Percentiles rank a stretch among this genome's conserved stretches.
Conservation (phyloP, 2,888 invertebrate species). For the Hesperia comma region DNA sequence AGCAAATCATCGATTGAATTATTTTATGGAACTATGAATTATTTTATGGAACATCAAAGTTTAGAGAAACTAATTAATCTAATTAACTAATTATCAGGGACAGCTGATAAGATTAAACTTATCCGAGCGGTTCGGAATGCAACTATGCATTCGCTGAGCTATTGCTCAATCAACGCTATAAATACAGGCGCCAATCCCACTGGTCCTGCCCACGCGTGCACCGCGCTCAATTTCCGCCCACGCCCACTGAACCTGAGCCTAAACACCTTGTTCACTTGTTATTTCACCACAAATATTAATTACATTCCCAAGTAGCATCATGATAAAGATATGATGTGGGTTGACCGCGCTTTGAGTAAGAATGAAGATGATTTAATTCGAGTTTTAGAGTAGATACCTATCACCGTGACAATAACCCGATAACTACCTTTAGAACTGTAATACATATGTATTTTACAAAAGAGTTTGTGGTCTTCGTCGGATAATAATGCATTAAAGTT, state of each 20-base stretch:
- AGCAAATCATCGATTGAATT: too few species aligned
- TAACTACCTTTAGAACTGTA: too few species aligned
- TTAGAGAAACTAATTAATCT: too few species aligned
- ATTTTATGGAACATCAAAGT: too few species aligned
- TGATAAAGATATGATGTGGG: not conserved
- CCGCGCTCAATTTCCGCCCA: not conserved
- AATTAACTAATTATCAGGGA: not conserved
- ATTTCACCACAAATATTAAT: not conserved
- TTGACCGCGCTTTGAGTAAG: not conserved
- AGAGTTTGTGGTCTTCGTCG: too few species aligned
- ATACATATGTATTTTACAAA: too few species aligned
- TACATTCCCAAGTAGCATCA: not conserved
- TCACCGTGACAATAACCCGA: too few species aligned
- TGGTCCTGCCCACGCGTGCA: not conserved
- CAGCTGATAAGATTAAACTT: not conserved
- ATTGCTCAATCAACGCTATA: slow-evolving; percentile 1
- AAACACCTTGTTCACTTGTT: slow-evolving; percentile 1
- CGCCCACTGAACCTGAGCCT: not conserved
- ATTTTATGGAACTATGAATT: too few species aligned
- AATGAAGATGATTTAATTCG: not conserved
- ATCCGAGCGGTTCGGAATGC: not conserved
- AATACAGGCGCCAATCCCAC: not conserved
- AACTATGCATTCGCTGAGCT: not conserved
- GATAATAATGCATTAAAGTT: too few species aligned
- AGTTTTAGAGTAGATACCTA: too few species aligned